Base-by-base conservation (phyloP, 2,113 vertebrate species). In the Hippocampus guttulatus region DNA sequence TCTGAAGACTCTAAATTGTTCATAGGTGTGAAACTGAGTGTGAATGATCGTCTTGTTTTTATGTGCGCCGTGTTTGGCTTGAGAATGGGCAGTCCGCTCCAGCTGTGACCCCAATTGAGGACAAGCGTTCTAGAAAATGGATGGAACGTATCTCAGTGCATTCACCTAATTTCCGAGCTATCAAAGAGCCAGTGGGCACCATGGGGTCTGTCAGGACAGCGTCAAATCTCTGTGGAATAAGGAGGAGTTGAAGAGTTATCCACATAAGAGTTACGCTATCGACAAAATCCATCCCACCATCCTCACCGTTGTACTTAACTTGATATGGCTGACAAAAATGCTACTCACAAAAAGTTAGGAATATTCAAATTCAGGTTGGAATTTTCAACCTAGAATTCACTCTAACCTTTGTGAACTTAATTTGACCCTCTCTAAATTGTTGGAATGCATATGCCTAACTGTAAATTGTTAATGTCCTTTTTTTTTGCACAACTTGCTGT, bases 161-260 rank as follows among this genome's bases (percentile, higher is more conserved):
- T 78, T 78, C 49, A 88, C 89, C 84, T 15, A 91, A 61, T 80
- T 88, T 90, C 0, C 85, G 69, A 73, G 88, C 88, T 43, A 91
- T 43, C 14, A 91, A 11, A 1, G 76, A 49, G 1, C 89, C 91
- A 0, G 81, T 88, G 1, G 90, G 91, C 5, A 91, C 1, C 40
- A 88, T 63, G 0, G 91, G 91, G 54, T 93, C 88, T 18, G 87
- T 90, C 45, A 93, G 65, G 14, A 95, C 43, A 0, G 80, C 91
- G n/a, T 90, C 83, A 14, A 94, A 95, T 0, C 74, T 60, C 80
- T 77, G 71, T 2, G 79, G 82, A 61, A 62, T 47, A 41, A 88
- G 72, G 67, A 81, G n/a, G 14, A 9, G 0, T 30, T 64, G 3
- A 8, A 60, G 11, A 30, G 15, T 33, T 61, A 61, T 51, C 47